These are phyloP conservation scores for Gryllus bimaculatus DNA, from an alignment of 1,140 invertebrate genomes.

Conservation along the genomic window DNA sequence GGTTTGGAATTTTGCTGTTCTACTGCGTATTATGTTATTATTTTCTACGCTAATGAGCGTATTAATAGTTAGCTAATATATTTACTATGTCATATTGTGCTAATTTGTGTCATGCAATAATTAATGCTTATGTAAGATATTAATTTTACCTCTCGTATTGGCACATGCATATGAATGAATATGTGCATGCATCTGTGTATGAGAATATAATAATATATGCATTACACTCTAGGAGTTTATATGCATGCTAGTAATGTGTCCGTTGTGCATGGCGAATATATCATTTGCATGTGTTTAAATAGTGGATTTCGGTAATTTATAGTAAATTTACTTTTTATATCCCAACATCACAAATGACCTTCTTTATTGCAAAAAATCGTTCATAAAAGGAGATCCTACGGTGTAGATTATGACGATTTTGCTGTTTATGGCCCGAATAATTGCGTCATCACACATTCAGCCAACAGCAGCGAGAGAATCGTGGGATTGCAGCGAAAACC, in stretches of 20 bases:
- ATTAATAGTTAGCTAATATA: neutral
- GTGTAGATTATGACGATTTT: neutral
- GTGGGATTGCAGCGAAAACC: too few species aligned
- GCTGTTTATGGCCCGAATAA: neutral
- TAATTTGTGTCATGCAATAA: neutral
- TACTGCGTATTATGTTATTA: neutral
- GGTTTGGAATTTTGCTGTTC: neutral
- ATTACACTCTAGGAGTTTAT: neutral
- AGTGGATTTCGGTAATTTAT: neutral
- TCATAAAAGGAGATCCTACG: neutral
- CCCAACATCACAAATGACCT: too few species aligned
- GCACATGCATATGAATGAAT: neutral
- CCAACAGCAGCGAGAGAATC: too few species aligned
- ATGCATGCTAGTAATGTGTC: neutral
- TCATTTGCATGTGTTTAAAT: neutral
- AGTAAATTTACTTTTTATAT: conserved; percentile 4
- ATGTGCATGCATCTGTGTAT: neutral
- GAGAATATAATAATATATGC: neutral
- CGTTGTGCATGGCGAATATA: neutral
- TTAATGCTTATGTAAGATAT: neutral
- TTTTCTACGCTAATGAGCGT: neutral
- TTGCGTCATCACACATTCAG: too few species aligned
- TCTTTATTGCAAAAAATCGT: neutral
- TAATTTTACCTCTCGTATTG: neutral
- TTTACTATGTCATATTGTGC: too few species aligned